Conservation (phyloP, 1,140 invertebrate species). For the Pseudomyrmex dendroicus region DNA sequence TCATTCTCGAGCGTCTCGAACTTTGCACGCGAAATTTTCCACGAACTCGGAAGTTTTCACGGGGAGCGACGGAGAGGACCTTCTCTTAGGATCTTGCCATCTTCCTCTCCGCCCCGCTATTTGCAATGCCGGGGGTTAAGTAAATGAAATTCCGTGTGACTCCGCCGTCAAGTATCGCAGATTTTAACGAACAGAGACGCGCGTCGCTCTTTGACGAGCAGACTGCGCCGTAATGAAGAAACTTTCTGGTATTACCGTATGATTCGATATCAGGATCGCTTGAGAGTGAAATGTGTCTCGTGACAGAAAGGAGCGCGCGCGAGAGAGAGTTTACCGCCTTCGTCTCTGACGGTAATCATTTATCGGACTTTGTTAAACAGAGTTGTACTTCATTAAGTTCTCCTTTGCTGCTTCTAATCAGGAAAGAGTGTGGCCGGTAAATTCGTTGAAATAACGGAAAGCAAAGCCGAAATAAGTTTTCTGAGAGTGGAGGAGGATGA, state of each 20-base stretch:
- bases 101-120: slow-evolving; percentile 37
- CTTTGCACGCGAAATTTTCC: slow-evolving; percentile 32
- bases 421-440: neutral
- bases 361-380: slow-evolving; percentile 36
- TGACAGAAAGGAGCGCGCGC: neutral
- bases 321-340: neutral
- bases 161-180: slow-evolving; percentile 43
- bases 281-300: slow-evolving; percentile 30
- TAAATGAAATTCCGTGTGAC: slow-evolving; percentile 60
- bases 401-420: neutral
- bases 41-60: slow-evolving; percentile 35
- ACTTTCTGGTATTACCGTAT: slow-evolving; percentile 52
- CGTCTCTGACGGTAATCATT: slow-evolving; percentile 8
- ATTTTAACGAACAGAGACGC: slow-evolving; percentile 58
- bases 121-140: slow-evolving; percentile 56
- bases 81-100: too few species aligned
- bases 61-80: neutral
- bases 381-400: slow-evolving; percentile 40
- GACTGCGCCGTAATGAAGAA: slow-evolving; percentile 58
- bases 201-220: slow-evolving; percentile 53
- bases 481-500: too few species aligned
- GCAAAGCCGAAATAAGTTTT: neutral
- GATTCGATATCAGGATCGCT: slow-evolving; percentile 41
- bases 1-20: slow-evolving; percentile 19
- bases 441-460: slow-evolving; percentile 23